Base-by-base conservation (phyloP, 2,888 invertebrate species). In the Pilophorus perplexus region DNA sequence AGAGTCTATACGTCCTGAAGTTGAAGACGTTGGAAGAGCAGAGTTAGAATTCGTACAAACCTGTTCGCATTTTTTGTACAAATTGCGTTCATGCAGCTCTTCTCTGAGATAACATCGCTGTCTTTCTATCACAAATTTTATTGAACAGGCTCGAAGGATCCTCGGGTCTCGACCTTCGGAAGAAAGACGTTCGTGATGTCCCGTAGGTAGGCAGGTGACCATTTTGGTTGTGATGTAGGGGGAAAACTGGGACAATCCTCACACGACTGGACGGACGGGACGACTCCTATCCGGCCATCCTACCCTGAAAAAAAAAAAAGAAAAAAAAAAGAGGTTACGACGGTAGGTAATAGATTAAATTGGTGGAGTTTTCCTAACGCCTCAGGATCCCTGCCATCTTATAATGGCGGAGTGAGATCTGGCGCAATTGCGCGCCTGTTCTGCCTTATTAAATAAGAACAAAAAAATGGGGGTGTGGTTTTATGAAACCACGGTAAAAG, bases 121-220 rank as follows among this genome's bases (percentile, higher is more conserved):
- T 62, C 62, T 62, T 46, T 62, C 62, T 62, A 62, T 62, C 62
- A 62, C 62, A 62, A 62, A 27, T 44, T 38, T 46, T 28, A 28
- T 14, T 10, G 14, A 62, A 28, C 20, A 28, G 62, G 46, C 46
- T 62, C 62, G 62, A 62, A 44, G 59, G 33, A 18, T 23, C 25
- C 12, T 8, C 33, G 6, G 6, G 33, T 8, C 12, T 33, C 6
- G 27, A 18, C 25, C 25, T 52, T 28, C 27, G 6, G 22, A 33
- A 55, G 55, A 55, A 55, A 55, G 55, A 55, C 55, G 37, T 55
- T 18, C 55, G 12, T 22, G 46, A 25, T 46, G 23, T 46, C 25
- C 46, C 12, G 25, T 27, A 3, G 27, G 52, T 48, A 18, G 48
- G 48, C 22, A 18, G 20, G 48, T 48, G 52, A n/a, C n/a, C n/a